These are phyloP conservation scores for Propithecus deckenii DNA, from an alignment of 2,797 vertebrate genomes.

Conservation along the genomic window DNA sequence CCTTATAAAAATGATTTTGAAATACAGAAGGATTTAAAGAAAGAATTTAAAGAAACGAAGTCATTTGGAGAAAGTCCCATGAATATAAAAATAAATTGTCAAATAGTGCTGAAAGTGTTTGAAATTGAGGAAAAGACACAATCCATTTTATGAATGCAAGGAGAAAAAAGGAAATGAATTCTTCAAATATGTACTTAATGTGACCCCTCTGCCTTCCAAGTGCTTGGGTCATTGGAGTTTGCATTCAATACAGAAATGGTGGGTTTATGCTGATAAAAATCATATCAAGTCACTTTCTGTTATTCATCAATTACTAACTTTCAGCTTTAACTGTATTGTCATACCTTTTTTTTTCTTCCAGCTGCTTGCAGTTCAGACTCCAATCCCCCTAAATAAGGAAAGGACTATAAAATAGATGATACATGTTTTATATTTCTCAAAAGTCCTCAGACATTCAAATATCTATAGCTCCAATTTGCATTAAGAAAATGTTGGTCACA, in stretches of 20 bases:
- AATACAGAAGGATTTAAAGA: not conserved
- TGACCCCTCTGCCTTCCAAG: not conserved
- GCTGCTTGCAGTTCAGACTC: not conserved
- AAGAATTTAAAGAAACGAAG: not conserved
- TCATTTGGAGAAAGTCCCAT: not conserved
- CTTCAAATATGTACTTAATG: not conserved
- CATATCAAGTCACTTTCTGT: not conserved
- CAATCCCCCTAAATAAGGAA: not conserved
- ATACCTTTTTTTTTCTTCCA: not conserved
- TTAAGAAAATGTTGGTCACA: not conserved
- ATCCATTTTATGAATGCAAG: not conserved
- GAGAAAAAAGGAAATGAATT: not conserved
- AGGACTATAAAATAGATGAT: not conserved
- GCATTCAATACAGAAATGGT: not conserved
- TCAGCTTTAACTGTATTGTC: not conserved
- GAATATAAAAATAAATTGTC: not conserved
- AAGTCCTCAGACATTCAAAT: not conserved
- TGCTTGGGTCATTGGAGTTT: not conserved
- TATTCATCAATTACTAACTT: not conserved
- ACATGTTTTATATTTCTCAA: not conserved
- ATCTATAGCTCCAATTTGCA: not conserved
- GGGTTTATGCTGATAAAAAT: not conserved
- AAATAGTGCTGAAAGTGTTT: not conserved
- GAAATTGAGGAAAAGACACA: not conserved
- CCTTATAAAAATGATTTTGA: not conserved